Conservation (phyloP, 92 coral and sea anemone species). For the Siderastrea siderea region DNA sequence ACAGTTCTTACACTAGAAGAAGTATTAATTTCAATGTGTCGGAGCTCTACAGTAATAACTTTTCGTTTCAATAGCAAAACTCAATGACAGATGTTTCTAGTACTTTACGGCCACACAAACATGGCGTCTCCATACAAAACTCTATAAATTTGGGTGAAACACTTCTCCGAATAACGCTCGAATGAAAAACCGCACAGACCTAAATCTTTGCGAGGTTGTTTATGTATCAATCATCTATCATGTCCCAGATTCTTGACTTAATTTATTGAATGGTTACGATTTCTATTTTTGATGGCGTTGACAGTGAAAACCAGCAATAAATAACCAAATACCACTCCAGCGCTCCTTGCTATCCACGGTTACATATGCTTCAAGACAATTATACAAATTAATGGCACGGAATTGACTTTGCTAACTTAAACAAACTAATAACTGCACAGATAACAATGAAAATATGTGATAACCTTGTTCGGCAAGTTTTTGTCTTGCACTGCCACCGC, state of each 20-base stretch:
- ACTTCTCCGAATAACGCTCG: not conserved
- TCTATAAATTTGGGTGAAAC: not conserved
- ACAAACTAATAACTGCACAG: slow-evolving; percentile 6
- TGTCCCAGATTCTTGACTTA: not conserved
- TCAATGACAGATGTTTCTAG: too few relatives aligned
- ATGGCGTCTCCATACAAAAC: not conserved
- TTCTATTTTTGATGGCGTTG: not conserved
- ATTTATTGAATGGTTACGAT: not conserved
- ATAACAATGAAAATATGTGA: slow-evolving; percentile 1
- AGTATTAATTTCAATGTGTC: too few relatives aligned
- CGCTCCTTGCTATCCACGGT: not conserved
- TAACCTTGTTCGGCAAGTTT: not conserved
- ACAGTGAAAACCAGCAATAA: not conserved
- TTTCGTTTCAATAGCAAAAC: too few relatives aligned
- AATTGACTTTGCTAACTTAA: slow-evolving; percentile 8
- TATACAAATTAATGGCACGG: not conserved
- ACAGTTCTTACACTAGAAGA: too few relatives aligned
- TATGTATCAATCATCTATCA: not conserved
- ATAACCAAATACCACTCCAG: not conserved
- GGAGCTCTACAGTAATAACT: too few relatives aligned
- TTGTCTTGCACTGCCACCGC: too few relatives aligned
- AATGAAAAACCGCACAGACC: not conserved
- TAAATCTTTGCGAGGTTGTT: not conserved
- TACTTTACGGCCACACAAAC: too few relatives aligned
- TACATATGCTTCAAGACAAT: not conserved